Evolutionary conservation across 2,113 vertebrate genomes (phyloP).

Genomic region (Pelodiscus sinensis): DNA sequence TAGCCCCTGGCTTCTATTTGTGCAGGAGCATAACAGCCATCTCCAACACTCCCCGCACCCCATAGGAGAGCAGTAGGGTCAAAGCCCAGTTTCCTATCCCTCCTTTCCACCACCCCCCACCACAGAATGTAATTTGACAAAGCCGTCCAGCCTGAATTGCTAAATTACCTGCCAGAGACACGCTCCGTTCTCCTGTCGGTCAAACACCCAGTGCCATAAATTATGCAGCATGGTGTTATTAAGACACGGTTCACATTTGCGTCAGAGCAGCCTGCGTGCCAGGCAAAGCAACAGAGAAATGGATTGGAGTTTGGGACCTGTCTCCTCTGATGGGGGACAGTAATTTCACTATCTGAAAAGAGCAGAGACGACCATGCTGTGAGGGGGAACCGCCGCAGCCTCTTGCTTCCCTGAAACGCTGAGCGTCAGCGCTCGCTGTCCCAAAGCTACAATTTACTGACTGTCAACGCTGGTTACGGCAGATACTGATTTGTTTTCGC

Average conservation of each 20-base stretch:
- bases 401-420: not conserved
- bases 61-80: not conserved
- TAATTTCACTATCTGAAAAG: not conserved
- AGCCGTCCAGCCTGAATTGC: not conserved
- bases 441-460: not conserved
- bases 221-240: not conserved
- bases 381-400: not conserved
- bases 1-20: not conserved
- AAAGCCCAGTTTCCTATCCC: not conserved
- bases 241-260: not conserved
- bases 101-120: fast-evolving
- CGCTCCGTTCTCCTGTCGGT: not conserved
- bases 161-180: not conserved
- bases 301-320: not conserved
- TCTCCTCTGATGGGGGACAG: not conserved
- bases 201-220: not conserved
- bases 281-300: not conserved
- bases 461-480: not conserved
- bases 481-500: not conserved
- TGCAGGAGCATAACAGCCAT: not conserved
- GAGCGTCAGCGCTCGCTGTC: fast-evolving
- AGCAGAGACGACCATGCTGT: not conserved
- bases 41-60: not conserved
- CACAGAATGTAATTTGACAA: fast-evolving
- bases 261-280: not conserved